Base-by-base conservation (phyloP, 2,888 invertebrate genomes). In the Oligia fasciuncula region DNA sequence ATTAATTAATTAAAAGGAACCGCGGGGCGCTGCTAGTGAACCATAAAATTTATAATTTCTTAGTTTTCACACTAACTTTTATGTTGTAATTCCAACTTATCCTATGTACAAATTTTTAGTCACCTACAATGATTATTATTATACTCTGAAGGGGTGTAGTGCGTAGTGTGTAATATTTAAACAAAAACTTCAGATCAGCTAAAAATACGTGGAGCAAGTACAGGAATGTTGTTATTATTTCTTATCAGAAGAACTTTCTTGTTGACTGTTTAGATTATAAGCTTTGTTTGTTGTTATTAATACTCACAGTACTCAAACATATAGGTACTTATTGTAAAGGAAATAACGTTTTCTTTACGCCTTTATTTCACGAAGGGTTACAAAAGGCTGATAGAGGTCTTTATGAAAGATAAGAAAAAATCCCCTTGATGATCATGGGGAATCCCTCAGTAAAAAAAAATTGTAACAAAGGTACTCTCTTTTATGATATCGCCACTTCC, bases 171-270 rank as follows among this genome's bases (percentile, higher is more conserved):
- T 29, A 43, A 76, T 46, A 60, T 66, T 73, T 49, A 62, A 43
- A 19, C 29, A 57, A 71, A 57, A 77, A 72, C 17, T 63, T 29
- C 63, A 81, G 60, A 72, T 85, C 62, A 69, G 69, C 29, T 73
- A 85, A 72, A 69, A 46, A 72, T 65, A 72, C 67, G 49, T 60
- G 51, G 40, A 63, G 63, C 51, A 49, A 63, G 49, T 67, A 46
- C 29, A 70, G 71, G 73, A 69, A 75, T 85, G 67, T 81, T 74
- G 67, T 87, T 78, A 72, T 78, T 83, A 54, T 62, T 82, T 79
- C 73, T 87, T 87, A 87, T 87, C 85, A 78, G 74, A 69, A 73
- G 65, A 66, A 81, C 78, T 81, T 84, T 79, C 84, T 81, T 84
- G 76, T 77, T 81, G 68, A 57, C 76, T 74, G 65, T 86, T 73